Conservation (phyloP, 2,888 invertebrate genomes). For the Drosophila formosana region DNA sequence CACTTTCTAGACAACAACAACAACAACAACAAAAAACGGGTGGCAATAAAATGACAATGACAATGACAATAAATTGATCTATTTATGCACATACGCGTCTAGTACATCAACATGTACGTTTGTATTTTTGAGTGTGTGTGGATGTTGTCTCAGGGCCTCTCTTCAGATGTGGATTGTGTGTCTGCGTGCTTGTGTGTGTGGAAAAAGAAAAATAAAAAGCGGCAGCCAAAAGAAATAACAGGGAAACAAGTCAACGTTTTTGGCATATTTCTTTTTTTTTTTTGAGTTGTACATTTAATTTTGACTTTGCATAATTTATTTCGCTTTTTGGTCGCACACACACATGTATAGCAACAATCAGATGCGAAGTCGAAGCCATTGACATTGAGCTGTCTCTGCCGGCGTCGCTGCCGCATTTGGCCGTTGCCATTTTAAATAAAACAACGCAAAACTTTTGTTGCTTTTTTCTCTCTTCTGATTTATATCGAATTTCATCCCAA, state of each 20-base stretch:
- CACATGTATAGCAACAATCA: constrained; percentile 11
- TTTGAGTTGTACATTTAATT: constrained; percentile 45
- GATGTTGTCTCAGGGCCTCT: constrained; percentile 19
- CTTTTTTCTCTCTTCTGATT: constrained; percentile 30
- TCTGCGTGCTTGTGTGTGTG: not conserved
- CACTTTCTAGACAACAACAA: constrained; percentile 33
- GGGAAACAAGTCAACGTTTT: constrained; percentile 54
- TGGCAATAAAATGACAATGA: constrained; percentile 27
- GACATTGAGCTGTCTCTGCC: constrained; percentile 72
- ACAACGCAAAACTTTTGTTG: constrained; percentile 32
- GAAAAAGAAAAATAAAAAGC: constrained; percentile 22
- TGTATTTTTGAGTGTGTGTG: constrained; percentile 9
- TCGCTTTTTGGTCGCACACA: constrained; percentile 43
- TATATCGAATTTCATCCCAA: constrained; percentile 62
- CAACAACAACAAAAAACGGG: constrained; percentile 4
- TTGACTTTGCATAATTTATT: constrained; percentile 67
- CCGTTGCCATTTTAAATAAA: constrained; percentile 68
- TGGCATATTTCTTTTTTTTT: constrained; percentile 35
- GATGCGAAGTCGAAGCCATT: constrained; percentile 57
- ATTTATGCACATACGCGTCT: not conserved
- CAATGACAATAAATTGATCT: constrained; percentile 35
- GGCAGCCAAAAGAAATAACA: constrained; percentile 19
- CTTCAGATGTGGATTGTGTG: constrained; percentile 1
- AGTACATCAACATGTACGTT: constrained; percentile 1
- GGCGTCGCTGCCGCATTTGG: constrained; percentile 65